A percentile compares a stretch with the other conserved stretches of the same genome.
These are phyloP conservation scores for Brachyistius frenatus DNA, from an alignment of 2,113 vertebrate species.

Conservation along the genomic window DNA sequence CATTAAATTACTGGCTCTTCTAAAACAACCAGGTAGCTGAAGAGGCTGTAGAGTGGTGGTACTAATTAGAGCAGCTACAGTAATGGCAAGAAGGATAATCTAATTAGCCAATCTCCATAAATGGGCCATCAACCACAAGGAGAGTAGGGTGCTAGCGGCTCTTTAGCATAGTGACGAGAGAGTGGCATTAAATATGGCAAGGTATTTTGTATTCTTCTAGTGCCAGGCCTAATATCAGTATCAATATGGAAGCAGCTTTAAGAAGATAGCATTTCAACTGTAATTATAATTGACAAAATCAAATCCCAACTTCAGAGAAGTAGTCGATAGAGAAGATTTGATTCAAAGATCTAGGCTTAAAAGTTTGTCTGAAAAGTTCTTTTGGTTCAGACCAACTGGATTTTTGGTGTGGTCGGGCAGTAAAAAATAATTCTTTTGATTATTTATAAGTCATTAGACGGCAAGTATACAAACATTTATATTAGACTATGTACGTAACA, in stretches of 20 bases:
- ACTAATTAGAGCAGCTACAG: constrained; percentile 60
- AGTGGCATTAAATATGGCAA: constrained; percentile 39
- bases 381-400: no score
- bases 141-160: constrained; percentile 4
- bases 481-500: no score
- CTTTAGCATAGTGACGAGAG: constrained; percentile 34
- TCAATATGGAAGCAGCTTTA: constrained; percentile 1
- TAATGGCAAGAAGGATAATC: constrained; percentile 58
- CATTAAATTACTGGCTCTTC: constrained; percentile 39
- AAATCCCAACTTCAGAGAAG: no score
- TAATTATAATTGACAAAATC: no score
- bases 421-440: no score
- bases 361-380: no score
- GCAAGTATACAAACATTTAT: no score
- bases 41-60: constrained; percentile 20
- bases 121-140: constrained; percentile 50
- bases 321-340: no score
- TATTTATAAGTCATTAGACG: no score
- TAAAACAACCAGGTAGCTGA: constrained; percentile 35
- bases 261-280: not conserved
- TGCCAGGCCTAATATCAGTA: constrained; percentile 3
- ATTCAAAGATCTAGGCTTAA: no score
- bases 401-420: no score
- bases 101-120: constrained; percentile 53
- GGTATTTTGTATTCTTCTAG: constrained; percentile 1